These are phyloP conservation scores for Climacteris rufus DNA, from an alignment of 2,113 vertebrate species.

Conservation along the genomic window DNA sequence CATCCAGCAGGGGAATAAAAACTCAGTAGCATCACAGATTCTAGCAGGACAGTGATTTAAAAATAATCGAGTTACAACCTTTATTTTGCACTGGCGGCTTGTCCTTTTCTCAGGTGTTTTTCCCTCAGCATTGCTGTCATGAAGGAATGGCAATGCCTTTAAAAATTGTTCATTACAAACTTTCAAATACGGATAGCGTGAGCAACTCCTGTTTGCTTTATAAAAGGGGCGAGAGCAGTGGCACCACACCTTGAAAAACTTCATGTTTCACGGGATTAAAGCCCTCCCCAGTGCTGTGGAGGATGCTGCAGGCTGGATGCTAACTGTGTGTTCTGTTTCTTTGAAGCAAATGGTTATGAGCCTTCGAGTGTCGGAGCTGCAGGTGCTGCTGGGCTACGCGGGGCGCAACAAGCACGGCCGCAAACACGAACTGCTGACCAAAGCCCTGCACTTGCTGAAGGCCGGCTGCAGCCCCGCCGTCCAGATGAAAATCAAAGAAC, in stretches of 20 bases:
- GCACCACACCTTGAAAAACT: neutral
- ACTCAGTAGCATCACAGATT: accelerated
- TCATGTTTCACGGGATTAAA: neutral
- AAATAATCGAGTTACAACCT: neutral
- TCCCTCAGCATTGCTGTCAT: too few species aligned
- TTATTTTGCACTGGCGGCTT: neutral
- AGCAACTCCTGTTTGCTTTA: accelerated
- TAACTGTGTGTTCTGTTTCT: slow-evolving; percentile 51
- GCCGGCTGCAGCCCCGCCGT: slow-evolving; percentile 96
- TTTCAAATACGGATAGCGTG: too few species aligned
- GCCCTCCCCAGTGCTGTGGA: neutral
- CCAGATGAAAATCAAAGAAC: slow-evolving; percentile 99
- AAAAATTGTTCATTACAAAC: neutral
- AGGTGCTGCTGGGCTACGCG: slow-evolving; percentile 97
- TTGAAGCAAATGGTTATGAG: slow-evolving; percentile 99
- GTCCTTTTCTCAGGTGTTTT: neutral
- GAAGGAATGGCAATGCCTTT: neutral
- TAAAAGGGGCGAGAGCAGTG: neutral
- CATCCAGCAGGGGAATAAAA: neutral
- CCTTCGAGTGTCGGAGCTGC: slow-evolving; percentile 98
- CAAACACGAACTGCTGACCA: slow-evolving; percentile 98
- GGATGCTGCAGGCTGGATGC: neutral
- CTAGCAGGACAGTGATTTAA: neutral
- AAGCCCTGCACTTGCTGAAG: slow-evolving; percentile 95
- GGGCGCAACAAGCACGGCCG: slow-evolving; percentile 98